Conservation (phyloP, 2,797 vertebrate species). For the Sparus aurata region DNA sequence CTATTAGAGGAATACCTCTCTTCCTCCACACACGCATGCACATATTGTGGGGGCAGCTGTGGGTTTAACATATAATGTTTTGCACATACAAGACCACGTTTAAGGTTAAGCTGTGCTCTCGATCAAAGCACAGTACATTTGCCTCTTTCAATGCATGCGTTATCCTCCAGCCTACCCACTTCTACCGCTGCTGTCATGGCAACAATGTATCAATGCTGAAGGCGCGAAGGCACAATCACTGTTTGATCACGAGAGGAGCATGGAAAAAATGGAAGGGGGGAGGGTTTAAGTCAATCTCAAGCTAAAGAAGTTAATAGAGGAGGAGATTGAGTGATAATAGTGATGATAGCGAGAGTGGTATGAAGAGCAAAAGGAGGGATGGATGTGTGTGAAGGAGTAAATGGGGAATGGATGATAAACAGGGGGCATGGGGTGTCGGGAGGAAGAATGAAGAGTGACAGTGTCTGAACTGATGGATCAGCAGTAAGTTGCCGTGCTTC, state of each 20-base stretch:
- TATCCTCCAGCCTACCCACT: conserved; percentile 37
- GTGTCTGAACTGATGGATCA: conserved; percentile 45
- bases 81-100: conserved; percentile 2
- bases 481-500: conserved; percentile 48
- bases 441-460: conserved; percentile 22
- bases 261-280: conserved; percentile 26
- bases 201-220: conserved; percentile 58
- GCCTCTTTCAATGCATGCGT: conserved; percentile 44
- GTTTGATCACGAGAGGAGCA: conserved; percentile 41
- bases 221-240: conserved; percentile 29
- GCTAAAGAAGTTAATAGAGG: not conserved
- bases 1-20: not conserved
- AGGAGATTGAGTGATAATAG: not conserved
- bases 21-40: conserved; percentile 3
- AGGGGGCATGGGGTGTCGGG: not conserved
- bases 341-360: not conserved
- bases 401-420: conserved; percentile 25
- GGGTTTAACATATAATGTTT: conserved; percentile 25
- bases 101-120: conserved; percentile 14
- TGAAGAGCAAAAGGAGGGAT: conserved; percentile 27
- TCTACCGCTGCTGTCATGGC: conserved; percentile 62
- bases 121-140: conserved; percentile 44
- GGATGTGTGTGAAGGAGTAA: conserved; percentile 11
- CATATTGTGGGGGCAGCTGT: conserved; percentile 1
- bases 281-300: conserved; percentile 8